phyloP scores from a whole-genome alignment of 2,113 vertebrate genomes.

The Mellivora capensis region DNA sequence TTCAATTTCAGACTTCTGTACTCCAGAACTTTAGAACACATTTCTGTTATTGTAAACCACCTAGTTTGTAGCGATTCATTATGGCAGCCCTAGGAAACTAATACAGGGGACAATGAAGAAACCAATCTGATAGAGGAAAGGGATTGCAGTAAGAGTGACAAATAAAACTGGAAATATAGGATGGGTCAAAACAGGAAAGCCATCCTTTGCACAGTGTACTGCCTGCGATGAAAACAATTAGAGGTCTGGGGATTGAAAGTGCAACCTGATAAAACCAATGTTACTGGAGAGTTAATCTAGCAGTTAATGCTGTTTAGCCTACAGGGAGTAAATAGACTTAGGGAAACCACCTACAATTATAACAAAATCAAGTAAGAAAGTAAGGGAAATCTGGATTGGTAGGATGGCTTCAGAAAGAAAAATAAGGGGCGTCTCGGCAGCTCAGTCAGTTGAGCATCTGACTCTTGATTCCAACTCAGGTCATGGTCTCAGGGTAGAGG shows the following conservation, averaged over 20 bases:
- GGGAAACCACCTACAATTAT: neutral
- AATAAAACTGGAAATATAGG: slow-evolving; percentile 29
- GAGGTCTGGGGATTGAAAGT: neutral
- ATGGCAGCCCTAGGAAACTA: neutral
- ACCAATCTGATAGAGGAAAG: slow-evolving; percentile 23
- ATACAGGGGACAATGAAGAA: neutral
- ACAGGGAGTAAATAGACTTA: neutral
- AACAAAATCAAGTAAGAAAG: slow-evolving; percentile 15
- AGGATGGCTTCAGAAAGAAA: neutral
- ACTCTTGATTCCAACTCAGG: neutral
- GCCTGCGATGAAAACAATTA: neutral
- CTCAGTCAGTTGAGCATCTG: neutral
- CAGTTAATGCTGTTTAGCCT: neutral
- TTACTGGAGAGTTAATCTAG: neutral
- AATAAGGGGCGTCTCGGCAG: neutral
- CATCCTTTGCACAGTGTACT: slow-evolving; percentile 5
- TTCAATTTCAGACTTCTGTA: neutral
- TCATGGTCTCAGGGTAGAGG: neutral
- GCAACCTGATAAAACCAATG: neutral
- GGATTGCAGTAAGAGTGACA: slow-evolving; percentile 19
- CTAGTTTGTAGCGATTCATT: neutral
- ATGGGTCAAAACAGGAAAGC: slow-evolving; percentile 21
- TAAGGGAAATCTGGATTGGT: neutral
- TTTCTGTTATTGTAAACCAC: neutral
- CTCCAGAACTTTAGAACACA: neutral